phyloP scores from a whole-genome alignment of 1,140 invertebrate genomes.

The Nylanderia fulva region DNA sequence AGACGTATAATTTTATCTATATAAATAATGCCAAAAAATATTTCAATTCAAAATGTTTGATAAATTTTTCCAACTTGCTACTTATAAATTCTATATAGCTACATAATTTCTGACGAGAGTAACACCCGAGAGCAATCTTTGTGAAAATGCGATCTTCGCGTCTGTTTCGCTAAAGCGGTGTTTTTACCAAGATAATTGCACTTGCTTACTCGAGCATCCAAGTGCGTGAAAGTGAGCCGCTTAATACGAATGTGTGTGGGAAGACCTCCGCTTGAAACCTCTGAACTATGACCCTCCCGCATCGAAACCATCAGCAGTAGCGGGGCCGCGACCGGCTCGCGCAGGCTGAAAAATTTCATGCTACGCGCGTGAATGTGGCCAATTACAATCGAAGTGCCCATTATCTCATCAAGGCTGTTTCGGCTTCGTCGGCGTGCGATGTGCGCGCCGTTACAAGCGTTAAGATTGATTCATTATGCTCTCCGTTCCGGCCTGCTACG shows the following conservation, averaged over 20 bases:
- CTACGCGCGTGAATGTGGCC: constrained; percentile 63
- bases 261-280: constrained; percentile 78
- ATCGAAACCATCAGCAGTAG: constrained; percentile 76
- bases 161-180: constrained; percentile 23
- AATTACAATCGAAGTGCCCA: constrained; percentile 68
- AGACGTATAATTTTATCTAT: neutral
- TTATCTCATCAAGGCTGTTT: constrained; percentile 55
- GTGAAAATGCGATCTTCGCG: constrained; percentile 34
- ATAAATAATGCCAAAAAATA: neutral
- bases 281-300: constrained; percentile 77
- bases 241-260: constrained; percentile 79
- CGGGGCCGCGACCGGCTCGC: constrained; percentile 52
- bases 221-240: constrained; percentile 78
- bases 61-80: neutral
- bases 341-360: constrained; percentile 74
- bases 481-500: constrained; percentile 29
- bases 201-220: constrained; percentile 51
- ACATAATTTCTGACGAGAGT: neutral
- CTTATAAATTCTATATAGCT: neutral
- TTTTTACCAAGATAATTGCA: constrained; percentile 64
- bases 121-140: neutral
- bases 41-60: neutral
- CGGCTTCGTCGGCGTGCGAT: constrained; percentile 41
- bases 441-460: constrained; percentile 52
- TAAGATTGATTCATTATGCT: constrained; percentile 62